Evolutionary conservation across 2,113 vertebrate species (phyloP), one percentile per base, ranked within the genome.

Genomic region (Poicephalus gulielmi): DNA sequence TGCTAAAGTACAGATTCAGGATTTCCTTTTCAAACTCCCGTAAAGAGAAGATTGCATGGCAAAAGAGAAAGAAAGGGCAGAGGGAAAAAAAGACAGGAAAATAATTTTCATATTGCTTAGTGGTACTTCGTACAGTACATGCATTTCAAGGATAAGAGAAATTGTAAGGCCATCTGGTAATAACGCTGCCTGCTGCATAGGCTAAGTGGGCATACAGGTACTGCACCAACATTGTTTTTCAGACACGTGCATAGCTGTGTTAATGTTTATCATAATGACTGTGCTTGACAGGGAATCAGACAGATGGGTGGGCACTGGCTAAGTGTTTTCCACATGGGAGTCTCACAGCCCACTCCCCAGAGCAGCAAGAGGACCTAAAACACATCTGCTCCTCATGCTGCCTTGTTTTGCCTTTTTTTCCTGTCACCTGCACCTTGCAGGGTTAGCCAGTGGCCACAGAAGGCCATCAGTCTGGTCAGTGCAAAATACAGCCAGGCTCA

Each of bases 21-120:
- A 95, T 95, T 95, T 91, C 90, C 83, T 95, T 96, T 95, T 95
- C 90, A 94, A 94, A 64, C 16, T 35, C 49, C 87, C 11, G 5
- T 85, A 86, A 85, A 86, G 79, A 92, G 80, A 92, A 94, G 70
- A 96, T 75, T 86, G 71, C 70, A 71, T 17, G 76, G 41, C 49
- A 91, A 94, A 92, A 92, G 64, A 68, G 47, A 94, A 92, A 81
- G 53, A 86, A 60, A 55, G 33, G 6, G 4, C 6, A 5, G 8
- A 6, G 10, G 12, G 3, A 1, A 0, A 6, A 12, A 11, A 43
- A 63, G 8, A n/a, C 69, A 86, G 9, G 43, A 22, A 55, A 7
- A 69, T 73, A 49, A 77, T 60, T 87, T 95, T 92, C 52, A 82
- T 86, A 74, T 43, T 78, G 69, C 33, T 94, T 84, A 37, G 41